A percentile compares a stretch with the other conserved stretches of the same genome.
These are phyloP conservation scores for Cantharis nigra DNA, from an alignment of 2,888 invertebrate genomes.

Conservation along the genomic window DNA sequence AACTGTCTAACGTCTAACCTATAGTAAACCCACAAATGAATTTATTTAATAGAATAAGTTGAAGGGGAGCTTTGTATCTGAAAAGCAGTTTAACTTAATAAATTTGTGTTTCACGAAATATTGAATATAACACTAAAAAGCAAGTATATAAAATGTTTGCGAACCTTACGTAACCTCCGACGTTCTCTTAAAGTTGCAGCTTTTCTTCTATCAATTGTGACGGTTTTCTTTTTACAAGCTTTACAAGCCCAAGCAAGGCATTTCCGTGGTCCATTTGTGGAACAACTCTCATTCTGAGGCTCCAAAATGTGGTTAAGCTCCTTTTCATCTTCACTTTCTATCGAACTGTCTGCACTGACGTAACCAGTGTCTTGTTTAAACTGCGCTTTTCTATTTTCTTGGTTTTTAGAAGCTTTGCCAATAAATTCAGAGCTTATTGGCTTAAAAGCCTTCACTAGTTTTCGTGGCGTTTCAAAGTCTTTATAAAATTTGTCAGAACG, in stretches of 20 bases:
- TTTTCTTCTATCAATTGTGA: slow-evolving; percentile 93
- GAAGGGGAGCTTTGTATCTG: neutral
- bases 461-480: neutral
- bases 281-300: slow-evolving; percentile 51
- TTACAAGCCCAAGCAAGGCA: slow-evolving; percentile 97
- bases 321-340: slow-evolving; percentile 51
- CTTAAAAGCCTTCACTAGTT: slow-evolving; percentile 6
- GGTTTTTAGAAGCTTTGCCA: neutral
- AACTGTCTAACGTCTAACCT: neutral
- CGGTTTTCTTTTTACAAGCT: slow-evolving; percentile 95
- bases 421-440: slow-evolving; percentile 4
- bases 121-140: neutral
- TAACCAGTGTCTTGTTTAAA: slow-evolving; percentile 43
- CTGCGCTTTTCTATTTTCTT: slow-evolving; percentile 3
- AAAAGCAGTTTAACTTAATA: neutral
- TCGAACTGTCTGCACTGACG: slow-evolving; percentile 50
- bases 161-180: slow-evolving; percentile 87
- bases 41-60: neutral
- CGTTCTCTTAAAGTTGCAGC: slow-evolving; percentile 96
- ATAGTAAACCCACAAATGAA: neutral
- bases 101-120: neutral
- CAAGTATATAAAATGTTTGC: neutral
- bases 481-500: neutral
- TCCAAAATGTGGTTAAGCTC: slow-evolving; percentile 55
- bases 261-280: slow-evolving; percentile 63